Base-by-base conservation (phyloP, 2,113 vertebrate genomes). In the Lethenteron reissneri region DNA sequence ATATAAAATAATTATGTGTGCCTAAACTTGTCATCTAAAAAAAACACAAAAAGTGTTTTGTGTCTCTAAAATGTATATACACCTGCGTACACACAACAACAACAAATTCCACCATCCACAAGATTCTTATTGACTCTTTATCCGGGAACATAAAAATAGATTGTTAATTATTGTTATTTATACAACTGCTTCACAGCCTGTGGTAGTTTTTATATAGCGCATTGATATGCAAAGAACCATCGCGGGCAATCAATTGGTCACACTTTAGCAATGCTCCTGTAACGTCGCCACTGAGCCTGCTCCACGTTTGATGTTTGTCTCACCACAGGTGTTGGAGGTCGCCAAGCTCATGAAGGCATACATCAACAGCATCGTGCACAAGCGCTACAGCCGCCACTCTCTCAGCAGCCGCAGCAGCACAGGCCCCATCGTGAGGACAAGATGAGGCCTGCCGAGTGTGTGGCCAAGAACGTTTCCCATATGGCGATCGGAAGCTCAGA, bases 261-360 rank as follows among this genome's bases (percentile, higher is more conserved):
- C n/a, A 68, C n/a, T 68, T 17, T 17, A 68, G 25, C 8, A 10
- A 25, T 68, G 11, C n/a, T 68, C n/a, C n/a, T 21, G n/a, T 17
- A 10, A 25, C n/a, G 64, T 17, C 64, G 25, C n/a, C 64, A 68
- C n/a, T 21, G 56, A 4, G 19, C 21, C 10, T 71, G 19, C n/a
- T 71, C 11, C 56, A 56, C 19, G 17, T 71, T 10, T 41, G 19
- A 11, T 71, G n/a, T 70, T n/a, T 70, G 62, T 76, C 64, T 75
- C 57, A 72, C 58, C 71, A 11, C 75, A 92, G 89, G 89, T 90
- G 57, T 86, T 85, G 0, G 89, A 92, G 79, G 90, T 92, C 78
- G 85, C 88, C 64, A 92, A 92, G 80, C 89, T 91, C 77, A 90
- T 92, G 89, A 92, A 88, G 79, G 89, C 88, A 2, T 91, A 91